Evolutionary conservation across 1,140 invertebrate species (phyloP).

Genomic region (Solenopsis invicta): DNA sequence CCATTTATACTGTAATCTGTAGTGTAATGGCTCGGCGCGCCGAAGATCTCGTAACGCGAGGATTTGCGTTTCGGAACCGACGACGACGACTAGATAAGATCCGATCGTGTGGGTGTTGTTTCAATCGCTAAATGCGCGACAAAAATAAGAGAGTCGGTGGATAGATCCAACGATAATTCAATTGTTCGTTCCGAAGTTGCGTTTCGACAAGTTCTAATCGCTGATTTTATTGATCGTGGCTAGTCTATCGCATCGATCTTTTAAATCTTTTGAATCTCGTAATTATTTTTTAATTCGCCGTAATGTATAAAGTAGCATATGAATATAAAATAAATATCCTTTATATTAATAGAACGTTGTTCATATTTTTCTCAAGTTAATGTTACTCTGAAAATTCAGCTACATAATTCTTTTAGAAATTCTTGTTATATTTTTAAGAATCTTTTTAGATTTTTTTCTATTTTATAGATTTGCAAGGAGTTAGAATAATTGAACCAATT

Average conservation of each 20-base stretch:
- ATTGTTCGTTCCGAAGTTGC: constrained; percentile 29
- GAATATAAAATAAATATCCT: not conserved
- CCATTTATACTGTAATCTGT: not conserved
- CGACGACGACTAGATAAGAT: constrained; percentile 6
- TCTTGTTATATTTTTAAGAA: too few relatives aligned
- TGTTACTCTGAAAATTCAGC: too few relatives aligned
- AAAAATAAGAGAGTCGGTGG: not conserved
- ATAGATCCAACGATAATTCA: not conserved
- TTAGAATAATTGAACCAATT: too few relatives aligned
- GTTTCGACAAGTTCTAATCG: constrained; percentile 1
- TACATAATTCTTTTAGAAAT: too few relatives aligned
- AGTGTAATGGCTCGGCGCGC: not conserved
- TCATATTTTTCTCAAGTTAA: too few relatives aligned
- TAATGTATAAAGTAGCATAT: not conserved
- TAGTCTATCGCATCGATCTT: not conserved
- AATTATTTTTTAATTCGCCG: not conserved
- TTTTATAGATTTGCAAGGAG: too few relatives aligned
- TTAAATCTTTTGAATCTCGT: not conserved
- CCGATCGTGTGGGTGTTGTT: not conserved
- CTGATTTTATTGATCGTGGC: not conserved
- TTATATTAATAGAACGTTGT: not conserved
- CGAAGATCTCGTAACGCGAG: not conserved
- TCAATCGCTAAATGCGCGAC: not conserved
- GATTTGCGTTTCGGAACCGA: not conserved
- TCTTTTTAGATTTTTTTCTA: too few relatives aligned